Evolutionary conservation across 2,888 invertebrate genomes (phyloP).

Genomic region (Lepidonotus clava): DNA sequence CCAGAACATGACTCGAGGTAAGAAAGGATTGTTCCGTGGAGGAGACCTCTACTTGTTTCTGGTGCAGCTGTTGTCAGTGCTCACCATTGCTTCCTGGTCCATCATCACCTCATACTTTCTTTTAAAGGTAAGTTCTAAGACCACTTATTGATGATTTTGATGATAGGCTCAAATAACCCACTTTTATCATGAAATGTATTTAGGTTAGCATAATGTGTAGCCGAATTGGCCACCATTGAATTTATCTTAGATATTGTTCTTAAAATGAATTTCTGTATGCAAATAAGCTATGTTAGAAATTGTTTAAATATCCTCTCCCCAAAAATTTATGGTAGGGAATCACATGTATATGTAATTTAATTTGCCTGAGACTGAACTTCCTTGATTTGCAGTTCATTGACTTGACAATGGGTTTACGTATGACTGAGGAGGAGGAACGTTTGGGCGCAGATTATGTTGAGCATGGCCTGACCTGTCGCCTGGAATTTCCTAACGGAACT

Average conservation of each 20-base stretch:
- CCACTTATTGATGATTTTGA: too few species aligned
- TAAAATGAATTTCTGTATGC: too few species aligned
- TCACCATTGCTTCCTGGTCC: slow-evolving; percentile 89
- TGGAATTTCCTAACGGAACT: slow-evolving; percentile 18
- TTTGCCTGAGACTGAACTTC: too few species aligned
- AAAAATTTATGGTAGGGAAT: too few species aligned
- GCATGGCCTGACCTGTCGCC: slow-evolving; percentile 38
- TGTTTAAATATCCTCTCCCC: too few species aligned
- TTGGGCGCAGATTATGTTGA: slow-evolving; percentile 38
- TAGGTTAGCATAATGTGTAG: too few species aligned
- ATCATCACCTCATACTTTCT: slow-evolving; percentile 86
- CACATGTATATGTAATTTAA: too few species aligned
- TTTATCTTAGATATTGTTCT: too few species aligned
- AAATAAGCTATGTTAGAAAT: too few species aligned
- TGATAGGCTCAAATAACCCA: too few species aligned
- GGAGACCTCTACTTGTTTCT: slow-evolving; percentile 94
- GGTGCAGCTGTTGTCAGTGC: slow-evolving; percentile 87
- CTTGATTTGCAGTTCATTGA: background rate
- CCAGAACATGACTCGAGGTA: slow-evolving; percentile 42
- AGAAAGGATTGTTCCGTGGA: slow-evolving; percentile 81
- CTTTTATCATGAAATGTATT: too few species aligned
- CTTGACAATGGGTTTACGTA: slow-evolving; percentile 20
- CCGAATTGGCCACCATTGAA: too few species aligned
- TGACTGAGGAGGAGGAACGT: slow-evolving; percentile 29
- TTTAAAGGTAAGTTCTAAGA: slow-evolving; percentile 85